Evolutionary conservation across 2,888 invertebrate genomes (phyloP), one percentile per base, ranked within the genome.

Genomic region (Aquatica leii): DNA sequence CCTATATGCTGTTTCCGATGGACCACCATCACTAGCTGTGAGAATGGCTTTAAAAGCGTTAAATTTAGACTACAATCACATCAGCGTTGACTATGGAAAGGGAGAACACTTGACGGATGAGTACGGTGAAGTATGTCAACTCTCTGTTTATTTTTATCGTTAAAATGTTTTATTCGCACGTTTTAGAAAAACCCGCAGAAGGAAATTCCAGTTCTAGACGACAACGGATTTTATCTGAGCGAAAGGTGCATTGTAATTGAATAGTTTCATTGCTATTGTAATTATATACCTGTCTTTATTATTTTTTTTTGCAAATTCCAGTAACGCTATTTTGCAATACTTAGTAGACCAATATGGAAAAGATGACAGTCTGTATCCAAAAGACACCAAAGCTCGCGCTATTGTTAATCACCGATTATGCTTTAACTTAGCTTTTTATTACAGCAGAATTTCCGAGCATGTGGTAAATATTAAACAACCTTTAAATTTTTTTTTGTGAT

Each of bases 191-290:
- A 91, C 80, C 91, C 91, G 0, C 91, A 91, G 80, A 90, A 90
- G 76, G 91, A 92, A 79, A 90, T 92, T 74, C 90, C 93, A 0
- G 88, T 90, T 1, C 77, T 95, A 59, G 90, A 93, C 67, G 94
- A 95, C 75, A 86, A 90, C 73, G 93, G 93, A 17, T 91, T 94
- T 76, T 85, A 84, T 69, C 81, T 95, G 54, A 87, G 92, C 70
- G 94, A 94, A 82, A 93, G 92, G 82, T 81, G 73, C 62, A 52
- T 21, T 12, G 12, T 17, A 53, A 18, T 37, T 17, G 14, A 54
- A 54, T 20, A 17, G 6, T 5, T 18, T 41, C 54, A 54, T 41
- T 43, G 55, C n/a, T 43, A 43, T 24, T 37, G 12, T 15, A 9
- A 8, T 12, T 12, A 37, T 3, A 11, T 37, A 5, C 3, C n/a